Evolutionary conservation across 2,113 vertebrate species (phyloP), one percentile per base, ranked within the genome.

Genomic region (Platycercus adscitus): DNA sequence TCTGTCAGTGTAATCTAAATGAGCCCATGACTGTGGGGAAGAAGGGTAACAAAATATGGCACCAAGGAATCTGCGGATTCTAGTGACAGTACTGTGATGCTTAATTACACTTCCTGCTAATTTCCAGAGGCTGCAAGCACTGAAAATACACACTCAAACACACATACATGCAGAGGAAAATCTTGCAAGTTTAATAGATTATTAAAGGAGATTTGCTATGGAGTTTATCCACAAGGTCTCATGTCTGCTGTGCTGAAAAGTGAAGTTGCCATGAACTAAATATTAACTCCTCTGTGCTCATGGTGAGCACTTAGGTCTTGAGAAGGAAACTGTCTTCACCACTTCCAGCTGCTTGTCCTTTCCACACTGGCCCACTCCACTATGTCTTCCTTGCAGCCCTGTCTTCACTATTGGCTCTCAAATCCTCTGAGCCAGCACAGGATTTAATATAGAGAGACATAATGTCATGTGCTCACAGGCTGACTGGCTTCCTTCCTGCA

Each of bases 321-420:
- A 69, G n/a, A 64, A 69, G 12, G 8, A 70, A 70, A 4, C 3
- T 2, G 1, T 23, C 13, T 64, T 16, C 23, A 44, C 26, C 33
- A 4, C 6, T 65, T 17, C 18, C 24, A 76, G 71, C 21, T 69
- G 11, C 25, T 82, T 72, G 29, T 6, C 43, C 44, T 73, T 61
- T 25, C 7, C 53, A 84, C 20, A 3, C 13, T 35, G 28, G 28
- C 52, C 12, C 17, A 64, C 1, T 0, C 7, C 17, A n/a, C 17
- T 47, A 1, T 5, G 6, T 33, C 5, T 16, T 37, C 0, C 2
- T 81, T 9, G 19, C 21, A 13, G 33, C 16, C 5, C 19, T 64
- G 31, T 21, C n/a, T 79, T 68, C 16, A 18, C 18, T 68, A 4
- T 33, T 25, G 29, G 13, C 15, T 60, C 6, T 60, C 41, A 28